phyloP scores from a whole-genome alignment of 2,113 vertebrate genomes.

The Aphyosemion australe region DNA sequence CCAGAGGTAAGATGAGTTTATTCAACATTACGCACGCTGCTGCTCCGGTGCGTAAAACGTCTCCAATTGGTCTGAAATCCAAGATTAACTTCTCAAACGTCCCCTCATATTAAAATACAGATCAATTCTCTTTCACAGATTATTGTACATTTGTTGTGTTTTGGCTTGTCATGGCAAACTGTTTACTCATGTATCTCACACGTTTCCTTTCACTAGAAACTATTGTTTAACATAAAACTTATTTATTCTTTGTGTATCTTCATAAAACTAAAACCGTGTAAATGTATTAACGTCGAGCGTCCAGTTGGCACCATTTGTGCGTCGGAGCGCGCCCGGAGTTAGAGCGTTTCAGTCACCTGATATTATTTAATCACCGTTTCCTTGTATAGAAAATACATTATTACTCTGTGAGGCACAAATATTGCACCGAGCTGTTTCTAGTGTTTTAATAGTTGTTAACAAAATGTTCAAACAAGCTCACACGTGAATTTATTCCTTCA shows the following conservation, averaged over 20 bases:
- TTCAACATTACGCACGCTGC: not conserved
- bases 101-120: no score
- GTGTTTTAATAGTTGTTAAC: no score
- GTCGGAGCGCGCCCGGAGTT: not conserved
- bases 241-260: not conserved
- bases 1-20: constrained; percentile 81
- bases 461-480: no score
- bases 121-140: no score
- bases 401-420: not conserved
- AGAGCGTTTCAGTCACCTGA: not conserved
- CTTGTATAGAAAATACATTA: not conserved
- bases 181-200: not conserved
- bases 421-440: not conserved
- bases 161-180: no score
- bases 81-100: no score
- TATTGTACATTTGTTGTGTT: no score
- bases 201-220: not conserved
- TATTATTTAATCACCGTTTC: not conserved
- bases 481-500: no score
- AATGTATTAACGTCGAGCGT: not conserved
- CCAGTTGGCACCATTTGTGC: not conserved
- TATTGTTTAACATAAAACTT: not conserved
- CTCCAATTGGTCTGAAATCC: not conserved
- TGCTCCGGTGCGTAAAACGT: constrained; percentile 18
- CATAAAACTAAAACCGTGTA: no score